Evolutionary conservation across 53 echinoderm and acorn worm species (phyloP).

Genomic region (Hippasteria phrygiana): DNA sequence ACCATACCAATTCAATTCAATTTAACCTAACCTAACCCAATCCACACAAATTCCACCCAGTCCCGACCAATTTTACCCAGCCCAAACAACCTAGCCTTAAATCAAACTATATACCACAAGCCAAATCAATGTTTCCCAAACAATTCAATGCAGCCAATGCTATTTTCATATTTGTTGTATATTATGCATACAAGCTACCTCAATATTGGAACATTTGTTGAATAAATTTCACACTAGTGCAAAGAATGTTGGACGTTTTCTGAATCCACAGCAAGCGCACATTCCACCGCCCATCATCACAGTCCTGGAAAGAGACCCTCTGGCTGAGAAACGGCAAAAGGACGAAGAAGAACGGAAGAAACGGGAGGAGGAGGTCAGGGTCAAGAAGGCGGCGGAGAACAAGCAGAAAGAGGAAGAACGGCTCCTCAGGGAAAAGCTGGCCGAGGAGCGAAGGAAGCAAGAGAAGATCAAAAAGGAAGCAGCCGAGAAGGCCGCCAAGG

Average conservation of each 20-base stretch:
- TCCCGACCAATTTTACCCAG: too few species aligned
- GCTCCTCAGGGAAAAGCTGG: slow-evolving; percentile 68
- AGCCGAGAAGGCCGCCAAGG: slow-evolving; percentile 64
- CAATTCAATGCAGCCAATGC: too few species aligned
- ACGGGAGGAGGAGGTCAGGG: slow-evolving; percentile 62
- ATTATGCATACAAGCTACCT: too few species aligned
- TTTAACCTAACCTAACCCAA: too few species aligned
- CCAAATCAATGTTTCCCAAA: too few species aligned
- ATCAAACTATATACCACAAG: too few species aligned
- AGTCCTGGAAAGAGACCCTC: slow-evolving; percentile 87
- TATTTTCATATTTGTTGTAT: too few species aligned
- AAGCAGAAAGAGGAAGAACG: slow-evolving; percentile 55
- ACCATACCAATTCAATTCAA: too few species aligned
- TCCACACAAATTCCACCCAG: too few species aligned
- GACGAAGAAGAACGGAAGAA: slow-evolving; percentile 71
- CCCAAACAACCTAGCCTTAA: too few species aligned
- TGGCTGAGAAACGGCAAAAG: slow-evolving; percentile 69
- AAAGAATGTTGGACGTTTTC: not conserved
- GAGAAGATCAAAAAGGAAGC: slow-evolving; percentile 59
- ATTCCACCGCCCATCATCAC: slow-evolving; percentile 85
- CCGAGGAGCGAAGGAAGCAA: slow-evolving; percentile 67
- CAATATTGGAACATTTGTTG: too few species aligned
- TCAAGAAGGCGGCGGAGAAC: slow-evolving; percentile 52
- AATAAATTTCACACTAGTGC: not conserved
- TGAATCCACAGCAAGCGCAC: slow-evolving; percentile 83